Percentiles rank a stretch among this genome's conserved stretches.
These are phyloP conservation scores for Daubentonia madagascariensis DNA, from an alignment of 2,113 vertebrate species.

Conservation along the genomic window DNA sequence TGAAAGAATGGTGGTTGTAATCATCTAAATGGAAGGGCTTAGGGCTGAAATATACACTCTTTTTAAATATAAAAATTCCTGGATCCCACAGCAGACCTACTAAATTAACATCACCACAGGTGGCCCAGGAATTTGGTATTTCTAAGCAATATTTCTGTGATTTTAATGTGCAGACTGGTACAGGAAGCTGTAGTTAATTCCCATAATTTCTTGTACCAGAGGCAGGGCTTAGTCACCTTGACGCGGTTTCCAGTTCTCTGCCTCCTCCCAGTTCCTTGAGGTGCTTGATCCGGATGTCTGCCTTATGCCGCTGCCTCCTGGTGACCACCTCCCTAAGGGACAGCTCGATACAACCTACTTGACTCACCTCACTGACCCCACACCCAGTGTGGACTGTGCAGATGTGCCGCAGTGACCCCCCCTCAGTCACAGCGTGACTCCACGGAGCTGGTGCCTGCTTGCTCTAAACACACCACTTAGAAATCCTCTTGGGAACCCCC, in stretches of 20 bases:
- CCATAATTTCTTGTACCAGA: neutral
- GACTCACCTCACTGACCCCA: neutral
- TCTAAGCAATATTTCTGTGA: neutral
- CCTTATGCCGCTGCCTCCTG: neutral
- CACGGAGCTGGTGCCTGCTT: neutral
- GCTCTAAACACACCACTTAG: neutral
- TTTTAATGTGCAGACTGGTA: neutral
- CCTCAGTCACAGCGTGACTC: neutral
- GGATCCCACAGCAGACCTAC: neutral
- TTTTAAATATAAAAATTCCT: neutral
- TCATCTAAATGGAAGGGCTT: neutral
- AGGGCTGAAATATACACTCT: neutral
- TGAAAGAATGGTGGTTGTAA: neutral
- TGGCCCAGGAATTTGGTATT: neutral
- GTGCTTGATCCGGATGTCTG: neutral
- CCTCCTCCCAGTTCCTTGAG: neutral
- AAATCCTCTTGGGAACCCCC: neutral
- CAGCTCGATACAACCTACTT: neutral
- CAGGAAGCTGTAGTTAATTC: neutral
- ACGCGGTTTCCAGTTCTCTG: neutral
- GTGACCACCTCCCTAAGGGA: neutral
- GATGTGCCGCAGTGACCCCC: neutral
- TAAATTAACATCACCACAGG: neutral
- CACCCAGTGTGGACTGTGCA: neutral
- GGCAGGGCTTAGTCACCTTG: neutral